These are phyloP conservation scores for Scophthalmus maximus DNA, from an alignment of 2,113 vertebrate genomes.

Conservation along the genomic window DNA sequence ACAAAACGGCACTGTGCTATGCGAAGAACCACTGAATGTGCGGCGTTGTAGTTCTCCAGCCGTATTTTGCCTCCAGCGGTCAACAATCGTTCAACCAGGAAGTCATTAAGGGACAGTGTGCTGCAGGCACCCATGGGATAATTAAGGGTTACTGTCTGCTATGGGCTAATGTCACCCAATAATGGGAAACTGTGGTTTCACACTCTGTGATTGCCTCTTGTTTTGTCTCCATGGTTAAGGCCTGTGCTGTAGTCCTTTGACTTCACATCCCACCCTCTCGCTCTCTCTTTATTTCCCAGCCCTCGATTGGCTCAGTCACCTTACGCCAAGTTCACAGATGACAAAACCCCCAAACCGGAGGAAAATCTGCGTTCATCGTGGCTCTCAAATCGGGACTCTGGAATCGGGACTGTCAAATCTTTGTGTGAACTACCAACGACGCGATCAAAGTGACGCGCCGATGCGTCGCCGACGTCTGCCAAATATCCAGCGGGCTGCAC, in stretches of 20 bases:
- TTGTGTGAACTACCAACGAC: no score
- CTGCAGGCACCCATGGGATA: constrained; percentile 58
- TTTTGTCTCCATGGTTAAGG: constrained; percentile 49
- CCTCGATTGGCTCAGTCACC: constrained; percentile 52
- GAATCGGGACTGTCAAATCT: no score
- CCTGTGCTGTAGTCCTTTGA: constrained; percentile 43
- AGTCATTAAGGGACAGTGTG: constrained; percentile 66
- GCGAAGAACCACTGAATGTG: neutral
- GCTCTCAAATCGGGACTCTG: no score
- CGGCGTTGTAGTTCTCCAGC: constrained; percentile 2
- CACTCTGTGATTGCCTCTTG: constrained; percentile 65
- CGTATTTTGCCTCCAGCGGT: constrained; percentile 37
- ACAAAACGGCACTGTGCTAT: neutral
- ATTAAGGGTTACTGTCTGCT: constrained; percentile 68
- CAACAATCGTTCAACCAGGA: constrained; percentile 59
- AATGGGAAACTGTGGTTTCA: constrained; percentile 72
- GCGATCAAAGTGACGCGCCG: no score
- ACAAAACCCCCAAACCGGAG: constrained; percentile 46
- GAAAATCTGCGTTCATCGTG: no score
- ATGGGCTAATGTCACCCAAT: constrained; percentile 73
- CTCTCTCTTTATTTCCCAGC: constrained; percentile 55
- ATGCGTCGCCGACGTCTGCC: no score
- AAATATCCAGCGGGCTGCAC: no score
- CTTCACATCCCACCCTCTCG: constrained; percentile 12
- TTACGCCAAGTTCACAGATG: constrained; percentile 49